Conservation (phyloP, 2,113 vertebrate species). For the Paramormyrops kingsleyae region DNA sequence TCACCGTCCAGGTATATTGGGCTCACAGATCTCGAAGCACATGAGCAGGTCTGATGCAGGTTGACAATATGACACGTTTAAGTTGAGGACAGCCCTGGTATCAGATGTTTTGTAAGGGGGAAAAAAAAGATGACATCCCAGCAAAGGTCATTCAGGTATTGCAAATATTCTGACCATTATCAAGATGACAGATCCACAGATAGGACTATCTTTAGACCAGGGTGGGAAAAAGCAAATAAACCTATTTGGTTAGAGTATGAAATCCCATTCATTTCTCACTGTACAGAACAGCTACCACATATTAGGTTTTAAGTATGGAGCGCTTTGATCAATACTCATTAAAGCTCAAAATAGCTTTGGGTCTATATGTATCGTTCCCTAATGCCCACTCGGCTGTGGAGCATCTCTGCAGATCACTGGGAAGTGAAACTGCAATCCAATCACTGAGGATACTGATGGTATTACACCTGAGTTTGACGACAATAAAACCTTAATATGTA, state of each 20-base stretch:
- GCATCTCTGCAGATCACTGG: not conserved
- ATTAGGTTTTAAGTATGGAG: not conserved
- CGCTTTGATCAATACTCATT: not conserved
- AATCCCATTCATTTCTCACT: not conserved
- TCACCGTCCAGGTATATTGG: not conserved
- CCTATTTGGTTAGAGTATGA: not conserved
- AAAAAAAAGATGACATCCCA: not conserved
- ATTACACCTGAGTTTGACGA: not conserved
- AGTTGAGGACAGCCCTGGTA: not conserved
- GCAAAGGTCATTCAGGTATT: not conserved
- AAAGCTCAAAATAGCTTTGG: not conserved
- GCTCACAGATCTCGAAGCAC: not conserved
- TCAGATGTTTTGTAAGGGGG: not conserved
- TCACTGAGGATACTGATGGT: not conserved
- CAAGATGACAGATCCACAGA: not conserved
- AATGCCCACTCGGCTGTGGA: not conserved
- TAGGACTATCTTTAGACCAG: not conserved
- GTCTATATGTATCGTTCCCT: not conserved
- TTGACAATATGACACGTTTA: not conserved
- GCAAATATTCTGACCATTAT: not conserved
- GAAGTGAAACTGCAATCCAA: conserved; percentile 3
- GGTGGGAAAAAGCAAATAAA: not conserved
- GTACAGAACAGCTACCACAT: not conserved
- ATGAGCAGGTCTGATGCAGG: not conserved
- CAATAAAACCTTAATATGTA: not conserved